Evolutionary conservation across 2,797 vertebrate species (phyloP), one percentile per base, ranked within the genome.

Genomic region (Nyctalus aviator): DNA sequence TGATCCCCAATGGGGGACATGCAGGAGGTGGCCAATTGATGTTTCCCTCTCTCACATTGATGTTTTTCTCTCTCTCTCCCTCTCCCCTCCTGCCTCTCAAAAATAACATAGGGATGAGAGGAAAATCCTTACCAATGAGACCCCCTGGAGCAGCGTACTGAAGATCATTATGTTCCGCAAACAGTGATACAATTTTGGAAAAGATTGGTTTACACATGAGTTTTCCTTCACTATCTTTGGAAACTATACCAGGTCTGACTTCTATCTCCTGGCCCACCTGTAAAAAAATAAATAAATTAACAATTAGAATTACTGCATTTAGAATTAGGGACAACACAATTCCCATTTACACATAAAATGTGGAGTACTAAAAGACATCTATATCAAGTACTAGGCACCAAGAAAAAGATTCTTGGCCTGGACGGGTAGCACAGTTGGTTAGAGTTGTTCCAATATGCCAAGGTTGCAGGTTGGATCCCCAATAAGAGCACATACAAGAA

Each of bases 121-220:
- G 23, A 62, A 95, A 94, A 90, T 69, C 5, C 98, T 92, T 98
- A 99, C 99, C 99, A 93, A 99, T 99, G 82, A 99, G 99, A 96
- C 99, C 99, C 93, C 99, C 99, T 0, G 99, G 99, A 20, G 99
- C 99, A 83, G 99, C 99, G 89, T 99, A 99, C 83, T 99, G 99
- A 94, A 99, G 98, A 98, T 99, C 99, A 27, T 99, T 99, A 98
- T 99, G 99, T 93, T 99, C 99, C 0, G 99, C 99, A 77, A 99
- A 99, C 97, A 99, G 98, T 14, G 99, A 99, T 20, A 99, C 99
- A 64, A 99, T 99, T 99, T 99, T 99, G 97, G 99, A 99, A 98
- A 99, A 99, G 95, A 99, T 99, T 91, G 99, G 99, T 97, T 99
- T 99, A 98, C 99, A 99, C 99, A 99, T 99, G 79, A 99, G 99